phyloP scores from a whole-genome alignment of 2,797 vertebrate genomes.

The Chaenodraco wilsoni region DNA sequence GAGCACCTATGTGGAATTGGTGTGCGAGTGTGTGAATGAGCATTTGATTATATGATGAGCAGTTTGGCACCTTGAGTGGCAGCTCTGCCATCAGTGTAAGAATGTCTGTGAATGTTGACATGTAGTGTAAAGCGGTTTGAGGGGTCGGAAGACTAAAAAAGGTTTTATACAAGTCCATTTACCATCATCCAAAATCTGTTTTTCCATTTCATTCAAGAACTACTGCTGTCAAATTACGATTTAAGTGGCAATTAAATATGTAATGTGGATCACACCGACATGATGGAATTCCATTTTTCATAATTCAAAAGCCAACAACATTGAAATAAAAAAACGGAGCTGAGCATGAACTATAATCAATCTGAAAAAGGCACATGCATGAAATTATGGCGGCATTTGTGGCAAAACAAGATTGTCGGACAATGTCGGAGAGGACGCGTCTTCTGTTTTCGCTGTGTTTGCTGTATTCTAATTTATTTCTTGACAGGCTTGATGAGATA shows the following conservation, averaged over 20 bases:
- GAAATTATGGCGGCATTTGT: slow-evolving; percentile 42
- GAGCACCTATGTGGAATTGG: too few relatives aligned
- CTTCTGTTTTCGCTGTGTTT: slow-evolving; percentile 37
- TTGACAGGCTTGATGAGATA: slow-evolving; percentile 75
- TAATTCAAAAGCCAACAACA: slow-evolving; percentile 25
- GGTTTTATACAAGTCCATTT: too few relatives aligned
- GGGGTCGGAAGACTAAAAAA: too few relatives aligned
- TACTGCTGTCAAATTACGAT: slow-evolving; percentile 5
- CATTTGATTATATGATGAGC: too few relatives aligned
- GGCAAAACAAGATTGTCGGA: slow-evolving; percentile 49
- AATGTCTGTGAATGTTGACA: too few relatives aligned
- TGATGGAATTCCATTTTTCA: slow-evolving; percentile 33
- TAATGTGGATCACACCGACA: slow-evolving; percentile 16
- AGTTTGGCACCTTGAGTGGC: too few relatives aligned
- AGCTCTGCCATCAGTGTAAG: too few relatives aligned
- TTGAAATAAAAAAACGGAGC: slow-evolving; percentile 30
- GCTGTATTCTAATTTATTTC: slow-evolving; percentile 70
- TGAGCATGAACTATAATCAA: slow-evolving; percentile 51
- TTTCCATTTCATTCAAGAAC: slow-evolving; percentile 7
- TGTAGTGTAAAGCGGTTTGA: too few relatives aligned
- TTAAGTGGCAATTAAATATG: slow-evolving; percentile 12
- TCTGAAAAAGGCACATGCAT: slow-evolving; percentile 51
- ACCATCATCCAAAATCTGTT: neutral
- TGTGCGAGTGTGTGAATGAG: too few relatives aligned
- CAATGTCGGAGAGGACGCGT: slow-evolving; percentile 46